Evolutionary conservation across 2,888 invertebrate species (phyloP).

Genomic region (Patella caerulea): DNA sequence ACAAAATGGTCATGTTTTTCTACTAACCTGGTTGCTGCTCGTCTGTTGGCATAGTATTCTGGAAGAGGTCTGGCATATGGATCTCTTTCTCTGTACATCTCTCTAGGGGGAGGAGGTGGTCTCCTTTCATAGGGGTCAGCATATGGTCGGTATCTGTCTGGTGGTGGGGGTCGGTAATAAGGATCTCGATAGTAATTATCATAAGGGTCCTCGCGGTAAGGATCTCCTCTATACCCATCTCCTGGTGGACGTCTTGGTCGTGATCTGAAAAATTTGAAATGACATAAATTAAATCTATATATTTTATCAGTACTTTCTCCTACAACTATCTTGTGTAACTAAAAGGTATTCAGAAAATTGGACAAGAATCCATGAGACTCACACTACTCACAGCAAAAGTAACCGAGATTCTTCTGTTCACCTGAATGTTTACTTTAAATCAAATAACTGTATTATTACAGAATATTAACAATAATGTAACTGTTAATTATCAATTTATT

Average conservation of each 20-base stretch:
- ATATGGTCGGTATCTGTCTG: conserved; percentile 60
- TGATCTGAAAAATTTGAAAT: background rate
- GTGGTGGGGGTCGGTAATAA: conserved; percentile 51
- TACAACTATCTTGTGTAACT: background rate
- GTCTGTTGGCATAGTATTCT: conserved; percentile 52
- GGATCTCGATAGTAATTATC: conserved; percentile 57
- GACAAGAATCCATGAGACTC: background rate
- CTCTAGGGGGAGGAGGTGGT: conserved; percentile 46
- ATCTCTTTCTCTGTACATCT: conserved; percentile 37
- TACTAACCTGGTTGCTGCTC: conserved; percentile 14
- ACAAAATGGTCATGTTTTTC: no score
- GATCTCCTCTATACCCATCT: conserved; percentile 22
- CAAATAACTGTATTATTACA: no score
- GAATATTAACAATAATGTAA: no score
- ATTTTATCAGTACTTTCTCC: background rate
- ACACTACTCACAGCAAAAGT: background rate
- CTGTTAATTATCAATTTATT: no score
- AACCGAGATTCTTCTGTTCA: background rate
- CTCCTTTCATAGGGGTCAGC: conserved; percentile 61
- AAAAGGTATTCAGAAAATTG: background rate
- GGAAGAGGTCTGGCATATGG: conserved; percentile 58
- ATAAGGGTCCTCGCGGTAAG: conserved; percentile 40
- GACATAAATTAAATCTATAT: background rate
- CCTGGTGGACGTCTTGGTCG: conserved; percentile 11
- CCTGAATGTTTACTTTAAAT: no score